Evolutionary conservation across 2,797 vertebrate species (phyloP).

Genomic region (Presbytis comata): DNA sequence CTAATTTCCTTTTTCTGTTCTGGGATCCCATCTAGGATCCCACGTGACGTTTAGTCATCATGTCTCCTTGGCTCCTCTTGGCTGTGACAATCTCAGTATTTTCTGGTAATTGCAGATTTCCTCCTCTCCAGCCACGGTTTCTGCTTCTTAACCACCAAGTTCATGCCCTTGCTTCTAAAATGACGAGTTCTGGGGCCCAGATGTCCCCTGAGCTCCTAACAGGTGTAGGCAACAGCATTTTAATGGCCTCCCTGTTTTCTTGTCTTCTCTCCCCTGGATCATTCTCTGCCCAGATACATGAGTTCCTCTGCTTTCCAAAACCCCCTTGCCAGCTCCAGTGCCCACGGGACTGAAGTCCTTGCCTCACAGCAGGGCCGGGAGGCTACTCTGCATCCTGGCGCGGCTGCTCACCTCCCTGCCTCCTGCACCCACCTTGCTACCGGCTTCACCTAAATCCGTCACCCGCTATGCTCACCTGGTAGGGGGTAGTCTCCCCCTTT

Average conservation of each 20-base stretch:
- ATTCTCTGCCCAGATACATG: not conserved
- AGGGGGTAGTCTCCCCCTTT: not conserved
- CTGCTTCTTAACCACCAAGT: not conserved
- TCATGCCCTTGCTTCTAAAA: not conserved
- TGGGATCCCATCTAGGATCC: not conserved
- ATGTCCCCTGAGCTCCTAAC: not conserved
- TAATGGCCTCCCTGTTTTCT: not conserved
- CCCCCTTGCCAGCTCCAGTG: not conserved
- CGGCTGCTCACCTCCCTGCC: not conserved
- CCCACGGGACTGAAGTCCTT: not conserved
- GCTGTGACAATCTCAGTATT: not conserved
- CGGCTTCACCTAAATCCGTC: not conserved
- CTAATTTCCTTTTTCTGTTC: not conserved
- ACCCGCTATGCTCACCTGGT: not conserved
- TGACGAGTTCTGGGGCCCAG: not conserved
- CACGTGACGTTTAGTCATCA: not conserved
- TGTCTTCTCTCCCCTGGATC: not conserved
- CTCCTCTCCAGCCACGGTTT: not conserved
- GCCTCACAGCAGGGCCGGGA: not conserved
- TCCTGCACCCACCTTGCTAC: not conserved
- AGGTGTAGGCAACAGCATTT: not conserved
- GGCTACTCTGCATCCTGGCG: not conserved
- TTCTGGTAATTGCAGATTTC: not conserved
- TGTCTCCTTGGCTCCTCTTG: not conserved
- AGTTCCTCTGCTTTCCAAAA: not conserved